Evolutionary conservation across 2,113 vertebrate species (phyloP), one percentile per base, ranked within the genome.

Genomic region (Pogona vitticeps): DNA sequence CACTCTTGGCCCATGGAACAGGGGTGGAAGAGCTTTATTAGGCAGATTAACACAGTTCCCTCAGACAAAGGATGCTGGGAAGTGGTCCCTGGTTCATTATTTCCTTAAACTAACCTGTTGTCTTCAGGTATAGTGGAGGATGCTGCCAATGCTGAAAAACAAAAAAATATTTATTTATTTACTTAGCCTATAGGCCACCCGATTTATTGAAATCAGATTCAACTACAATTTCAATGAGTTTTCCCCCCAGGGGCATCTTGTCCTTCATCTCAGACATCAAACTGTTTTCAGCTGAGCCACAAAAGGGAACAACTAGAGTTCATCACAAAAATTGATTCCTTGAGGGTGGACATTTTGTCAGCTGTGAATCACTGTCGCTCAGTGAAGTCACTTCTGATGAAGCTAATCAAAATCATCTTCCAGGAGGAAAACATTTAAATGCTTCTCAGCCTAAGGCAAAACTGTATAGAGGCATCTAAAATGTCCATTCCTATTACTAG

Each of bases 281-380:
- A 68, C 8, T 68, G 28, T 31, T 52, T 52, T 52, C 5, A 52
- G 28, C 28, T 68, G 65, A 26, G 12, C 65, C 28, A 31, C 65
- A 68, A 3, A 3, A 61, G 3, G 17, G 76, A n/a, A 36, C 59
- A 85, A 71, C 52, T 77, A 88, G 85, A 89, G 33, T 40, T 26
- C 17, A 70, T 85, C 15, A 76, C 9, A 33, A 13, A 9, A 26
- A 68, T 68, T 0, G 0, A 33, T 0, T 77, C 79, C 18, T 67
- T 6, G 20, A 0, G 0, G 0, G 0, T 36, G 18, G 23, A 76
- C 12, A 0, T 28, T 61, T 46, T 86, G 80, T 46, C 18, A 20
- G 71, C 0, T 21, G 28, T 79, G 40, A 18, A 83, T 58, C 20
- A 85, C 33, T 20, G 31, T 28, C n/a, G 17, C 28, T 46, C 10